Conservation (phyloP, 1,140 invertebrate species). For the Antheraea pernyi region DNA sequence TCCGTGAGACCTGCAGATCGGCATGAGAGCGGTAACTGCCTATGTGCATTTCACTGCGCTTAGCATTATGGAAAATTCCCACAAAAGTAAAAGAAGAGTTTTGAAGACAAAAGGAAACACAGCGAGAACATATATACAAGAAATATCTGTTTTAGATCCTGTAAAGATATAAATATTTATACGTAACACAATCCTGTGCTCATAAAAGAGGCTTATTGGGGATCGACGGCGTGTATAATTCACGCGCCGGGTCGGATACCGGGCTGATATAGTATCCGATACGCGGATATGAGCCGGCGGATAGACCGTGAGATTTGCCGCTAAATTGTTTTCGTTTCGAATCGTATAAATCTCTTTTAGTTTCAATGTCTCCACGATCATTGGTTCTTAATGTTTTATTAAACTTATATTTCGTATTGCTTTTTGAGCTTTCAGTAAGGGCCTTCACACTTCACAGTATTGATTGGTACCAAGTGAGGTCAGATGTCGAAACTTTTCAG, state of each 20-base stretch:
- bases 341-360: constrained; percentile 15
- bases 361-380: background rate
- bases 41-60: no score
- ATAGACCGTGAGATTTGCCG: constrained; percentile 27
- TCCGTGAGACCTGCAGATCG: no score
- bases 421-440: no score
- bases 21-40: no score
- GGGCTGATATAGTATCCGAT: constrained; percentile 26
- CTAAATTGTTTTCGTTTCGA: constrained; percentile 23
- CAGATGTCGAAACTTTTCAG: no score
- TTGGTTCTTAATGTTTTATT: background rate
- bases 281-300: constrained; percentile 24
- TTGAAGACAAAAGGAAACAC: background rate
- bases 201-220: constrained; percentile 36
- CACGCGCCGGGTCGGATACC: constrained; percentile 32
- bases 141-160: constrained; percentile 25
- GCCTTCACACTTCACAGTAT: no score
- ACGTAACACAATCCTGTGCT: constrained; percentile 34
- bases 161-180: constrained; percentile 46
- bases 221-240: constrained; percentile 39
- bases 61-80: no score
- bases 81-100: no score
- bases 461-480: no score
- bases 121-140: background rate
- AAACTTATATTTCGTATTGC: no score